Conservation (phyloP, 30 jellyfish, hydroid and myxozoan species). For the Pelagia noctiluca region DNA sequence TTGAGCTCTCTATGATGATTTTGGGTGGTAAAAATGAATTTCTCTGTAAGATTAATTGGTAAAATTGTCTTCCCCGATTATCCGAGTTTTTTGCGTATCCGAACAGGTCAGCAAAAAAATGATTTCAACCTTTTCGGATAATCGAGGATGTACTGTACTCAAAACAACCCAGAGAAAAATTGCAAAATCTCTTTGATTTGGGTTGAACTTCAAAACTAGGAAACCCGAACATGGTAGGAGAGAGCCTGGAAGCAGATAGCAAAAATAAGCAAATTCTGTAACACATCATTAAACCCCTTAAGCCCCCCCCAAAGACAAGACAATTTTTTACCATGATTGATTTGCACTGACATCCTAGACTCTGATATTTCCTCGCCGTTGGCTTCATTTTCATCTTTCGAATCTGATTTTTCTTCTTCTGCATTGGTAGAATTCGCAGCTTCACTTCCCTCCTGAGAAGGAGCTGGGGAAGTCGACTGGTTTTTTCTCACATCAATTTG, state of each 20-base stretch:
- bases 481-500: conserved; percentile 5
- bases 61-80: no score
- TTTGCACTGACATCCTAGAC: background rate
- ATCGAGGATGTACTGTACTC: no score
- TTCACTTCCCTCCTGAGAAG: background rate
- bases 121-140: no score
- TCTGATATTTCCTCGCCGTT: background rate
- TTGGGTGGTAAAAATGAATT: no score
- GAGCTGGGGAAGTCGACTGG: background rate
- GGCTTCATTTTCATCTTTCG: background rate
- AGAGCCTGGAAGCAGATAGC: background rate
- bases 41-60: no score
- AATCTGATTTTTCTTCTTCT: background rate
- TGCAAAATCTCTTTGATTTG: background rate
- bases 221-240: no score
- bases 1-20: no score
- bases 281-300: background rate
- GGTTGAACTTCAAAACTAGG: background rate
- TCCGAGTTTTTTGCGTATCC: no score
- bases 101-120: no score
- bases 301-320: background rate
- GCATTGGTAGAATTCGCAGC: background rate
- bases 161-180: background rate
- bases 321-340: background rate
- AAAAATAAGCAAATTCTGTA: background rate